Base-by-base conservation (phyloP, 2,113 vertebrate genomes). In the Peromyscus polionotus region DNA sequence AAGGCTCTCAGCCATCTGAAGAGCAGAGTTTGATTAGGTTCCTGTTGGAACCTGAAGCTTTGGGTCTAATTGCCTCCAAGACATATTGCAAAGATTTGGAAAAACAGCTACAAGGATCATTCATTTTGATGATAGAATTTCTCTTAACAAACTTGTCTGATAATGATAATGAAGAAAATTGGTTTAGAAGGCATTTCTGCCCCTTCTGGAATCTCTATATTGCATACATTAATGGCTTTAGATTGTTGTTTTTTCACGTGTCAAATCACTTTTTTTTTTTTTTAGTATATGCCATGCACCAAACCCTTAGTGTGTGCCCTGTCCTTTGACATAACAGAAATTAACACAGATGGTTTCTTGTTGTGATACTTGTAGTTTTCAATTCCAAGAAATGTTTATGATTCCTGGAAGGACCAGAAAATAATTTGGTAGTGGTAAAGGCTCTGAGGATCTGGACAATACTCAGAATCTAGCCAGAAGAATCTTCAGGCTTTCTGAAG, bases 331-430 rank as follows among this genome's bases (percentile, higher is more conserved):
- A 79, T 26, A 33, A n/a, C 59, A 63, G n/a, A 51, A 76, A 54
- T 20, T 28, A 26, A 70, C 54, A 79, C 31, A 51, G 70, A 79
- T 28, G 10, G 45, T 72, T 57, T 88, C 80, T 72, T 89, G 36
- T 85, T 85, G 63, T 63, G 24, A 54, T 95, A 20, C 14, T 45
- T 93, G 20, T 77, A 36, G n/a, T 90, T 92, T 90, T 73, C 48
- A 79, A 20, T 95, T 90, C 61, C 61, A 61, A 85, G 63, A 65
- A 77, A 89, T 68, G 75, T 77, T 59, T 72, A 14, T 42, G 65
- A 9, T 33, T 76, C 22, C 20, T 94, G 45, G 48, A 88, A 92
- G 24, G 73, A 51, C 42, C 20, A 7, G n/a, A 22, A 76, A 94
- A 36, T 10, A 84, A 5, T 1, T 22, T 39, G 7, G 39, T 59